Evolutionary conservation across 2,113 vertebrate genomes (phyloP), one percentile per base, ranked within the genome.

Genomic region (Anguilla japonica): DNA sequence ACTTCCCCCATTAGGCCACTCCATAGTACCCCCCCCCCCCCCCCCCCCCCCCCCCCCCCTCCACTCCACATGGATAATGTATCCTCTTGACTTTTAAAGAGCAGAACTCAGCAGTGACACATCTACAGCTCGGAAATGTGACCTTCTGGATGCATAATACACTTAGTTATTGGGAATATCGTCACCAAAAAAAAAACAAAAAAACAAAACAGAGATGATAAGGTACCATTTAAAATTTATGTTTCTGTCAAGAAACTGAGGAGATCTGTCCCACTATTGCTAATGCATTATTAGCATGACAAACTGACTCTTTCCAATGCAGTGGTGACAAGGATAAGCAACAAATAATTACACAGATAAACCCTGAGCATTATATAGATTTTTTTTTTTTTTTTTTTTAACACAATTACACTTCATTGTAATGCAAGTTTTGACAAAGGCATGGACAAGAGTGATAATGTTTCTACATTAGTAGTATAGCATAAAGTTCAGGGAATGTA

Each of bases 41-140:
- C 84, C 34, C 34, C 1, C 34, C 34, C 34, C 84, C 26, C 1
- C 13, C 78, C 26, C 41, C 22, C 5, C 84, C 84, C 87, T 87
- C 89, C 84, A 84, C 86, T 79, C 71, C 4, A 53, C 83, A 5
- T 5, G 41, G 78, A 87, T 46, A 78, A 57, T 46, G 84, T 9
- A 83, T 81, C 83, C 71, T 53, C 43, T 53, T 92, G 89, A 91
- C 89, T 91, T 91, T 91, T 67, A 67, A 87, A 18, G 34, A 22
- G 82, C 56, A 57, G 56, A 67, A 71, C 81, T 85, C 50, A n/a
- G 15, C 20, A 43, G 16, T 20, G 81, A 18, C n/a, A 53, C 83
- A 60, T 79, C 86, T 8, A 56, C 75, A 11, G 18, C 16, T 87
- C 87, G 79, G 83, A 56, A 82, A 78, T 87, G 1, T 89, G 89